These are phyloP conservation scores for Exocentrus adspersus DNA, from an alignment of 2,888 invertebrate genomes.

Conservation along the genomic window DNA sequence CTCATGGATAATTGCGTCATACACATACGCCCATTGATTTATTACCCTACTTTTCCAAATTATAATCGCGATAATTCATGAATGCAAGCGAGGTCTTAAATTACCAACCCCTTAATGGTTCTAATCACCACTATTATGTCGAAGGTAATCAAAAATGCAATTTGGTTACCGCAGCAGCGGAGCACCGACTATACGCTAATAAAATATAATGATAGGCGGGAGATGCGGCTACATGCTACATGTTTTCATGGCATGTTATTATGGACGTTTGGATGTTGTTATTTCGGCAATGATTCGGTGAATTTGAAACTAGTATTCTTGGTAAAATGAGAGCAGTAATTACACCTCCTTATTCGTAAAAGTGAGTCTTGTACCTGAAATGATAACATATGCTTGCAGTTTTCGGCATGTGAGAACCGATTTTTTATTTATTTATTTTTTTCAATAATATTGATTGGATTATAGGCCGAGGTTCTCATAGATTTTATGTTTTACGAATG, in stretches of 20 bases:
- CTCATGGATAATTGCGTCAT: neutral
- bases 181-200: neutral
- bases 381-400: neutral
- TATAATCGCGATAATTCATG: neutral
- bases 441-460: too few relatives aligned
- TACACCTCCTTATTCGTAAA: neutral
- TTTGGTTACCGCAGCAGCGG: neutral
- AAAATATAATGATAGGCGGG: neutral
- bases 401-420: neutral
- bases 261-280: neutral
- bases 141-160: slow-evolving; percentile 6
- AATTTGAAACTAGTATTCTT: slow-evolving; percentile 1
- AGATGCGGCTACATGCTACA: neutral
- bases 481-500: too few relatives aligned
- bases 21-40: neutral
- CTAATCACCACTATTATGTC: neutral
- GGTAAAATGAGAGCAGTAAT: slow-evolving; percentile 1
- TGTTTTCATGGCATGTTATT: neutral
- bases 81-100: neutral
- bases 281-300: slow-evolving; percentile 4
- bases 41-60: neutral
- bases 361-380: neutral
- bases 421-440: too few relatives aligned
- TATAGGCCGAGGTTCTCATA: too few relatives aligned
- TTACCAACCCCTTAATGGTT: neutral